Evolutionary conservation across 2,888 invertebrate species (phyloP).

Genomic region (Octodonta nipae): DNA sequence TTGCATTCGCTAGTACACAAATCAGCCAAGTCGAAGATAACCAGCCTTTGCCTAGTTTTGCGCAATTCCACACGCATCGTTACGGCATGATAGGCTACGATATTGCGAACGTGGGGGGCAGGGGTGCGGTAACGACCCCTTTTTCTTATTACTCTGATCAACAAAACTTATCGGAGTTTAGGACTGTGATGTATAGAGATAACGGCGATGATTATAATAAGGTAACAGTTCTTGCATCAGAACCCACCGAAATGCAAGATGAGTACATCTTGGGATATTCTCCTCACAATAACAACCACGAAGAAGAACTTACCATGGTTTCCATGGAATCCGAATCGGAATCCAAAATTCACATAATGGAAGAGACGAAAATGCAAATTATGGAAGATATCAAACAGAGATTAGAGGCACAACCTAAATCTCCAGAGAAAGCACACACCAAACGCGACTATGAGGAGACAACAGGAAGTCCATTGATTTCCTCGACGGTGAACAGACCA

Average conservation of each 20-base stretch:
- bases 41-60: constrained; percentile 51
- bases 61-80: constrained; percentile 44
- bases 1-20: constrained; percentile 30
- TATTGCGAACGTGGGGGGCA: constrained; percentile 65
- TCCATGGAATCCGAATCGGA: constrained; percentile 13
- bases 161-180: constrained; percentile 14
- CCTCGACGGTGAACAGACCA: constrained; percentile 21
- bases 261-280: constrained; percentile 11
- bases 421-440: constrained; percentile 29
- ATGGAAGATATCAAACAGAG: constrained; percentile 31
- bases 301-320: constrained; percentile 11
- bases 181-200: constrained; percentile 17
- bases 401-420: constrained; percentile 22
- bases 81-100: constrained; percentile 38
- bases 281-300: constrained; percentile 12
- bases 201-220: constrained; percentile 26
- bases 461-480: constrained; percentile 25
- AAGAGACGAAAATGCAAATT: constrained; percentile 21
- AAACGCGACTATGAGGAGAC: constrained; percentile 30
- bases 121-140: constrained; percentile 38
- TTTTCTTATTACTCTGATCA: constrained; percentile 20
- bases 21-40: constrained; percentile 24
- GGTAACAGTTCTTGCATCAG: constrained; percentile 32
- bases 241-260: constrained; percentile 27
- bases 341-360: constrained; percentile 9